Base-by-base conservation (phyloP, 2,888 invertebrate genomes). In the Cantharis lateralis region DNA sequence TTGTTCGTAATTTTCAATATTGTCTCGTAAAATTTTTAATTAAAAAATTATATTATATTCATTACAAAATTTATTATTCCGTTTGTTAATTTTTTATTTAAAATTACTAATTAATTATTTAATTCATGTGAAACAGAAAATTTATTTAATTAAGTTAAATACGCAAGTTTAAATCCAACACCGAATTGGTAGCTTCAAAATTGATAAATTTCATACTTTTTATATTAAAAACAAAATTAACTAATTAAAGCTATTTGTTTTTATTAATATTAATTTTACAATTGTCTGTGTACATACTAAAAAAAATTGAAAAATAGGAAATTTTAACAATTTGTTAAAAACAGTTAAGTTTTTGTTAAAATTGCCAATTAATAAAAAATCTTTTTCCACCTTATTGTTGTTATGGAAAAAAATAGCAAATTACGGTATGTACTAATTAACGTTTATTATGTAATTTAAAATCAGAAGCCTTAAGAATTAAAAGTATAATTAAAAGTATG, bases 1-100 rank as follows among this genome's bases (percentile, higher is more conserved):
- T 73, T 68, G 73, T 73, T 73, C 73, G 68, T 68, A 73, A 73
- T 73, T 68, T 73, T 73, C 73, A 69, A 73, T 73, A 69, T 73
- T 73, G 73, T 73, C 73, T 32, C 68, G 61, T 69, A 68, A 24
- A 73, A 73, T 73, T 73, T 73, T 32, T 26, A 69, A 68, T 28
- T 48, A n/a, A 72, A 72, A 68, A 16, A 72, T 48, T 48, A 72
- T 48, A 66, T 66, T 66, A 20, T 66, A 66, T 20, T 66, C 18
- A 20, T 66, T 66, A n/a, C 63, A 11, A 66, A 66, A 66, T 48
- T 48, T 48, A 48, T 48, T 48, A 48, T 48, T 48, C 48, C 15
- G 24, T 18, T 66, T 20, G 64, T 20, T 66, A 24, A 20, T 20
- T 20, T 20, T 24, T 66, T 66, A 66, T 66, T 66, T 66, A 20